Evolutionary conservation across 1,140 invertebrate species (phyloP).

Genomic region (Drosophila fuyamai): DNA sequence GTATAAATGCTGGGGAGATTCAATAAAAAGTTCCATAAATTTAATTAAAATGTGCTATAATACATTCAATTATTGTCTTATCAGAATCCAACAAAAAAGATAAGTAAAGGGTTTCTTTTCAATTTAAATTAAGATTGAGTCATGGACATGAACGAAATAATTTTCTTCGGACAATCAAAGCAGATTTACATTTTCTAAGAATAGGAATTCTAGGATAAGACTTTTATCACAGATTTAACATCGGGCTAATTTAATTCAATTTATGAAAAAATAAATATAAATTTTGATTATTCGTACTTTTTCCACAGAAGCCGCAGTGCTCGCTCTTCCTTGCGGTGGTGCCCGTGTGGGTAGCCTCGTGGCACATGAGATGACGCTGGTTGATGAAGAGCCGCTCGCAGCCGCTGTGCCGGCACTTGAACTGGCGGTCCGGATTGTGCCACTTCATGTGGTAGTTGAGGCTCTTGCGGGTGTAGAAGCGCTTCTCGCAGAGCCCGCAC

Average conservation of each 20-base stretch:
- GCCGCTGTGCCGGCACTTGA: slow-evolving; percentile 65
- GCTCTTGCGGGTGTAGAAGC: slow-evolving; percentile 77
- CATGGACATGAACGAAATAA: no score
- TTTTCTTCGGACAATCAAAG: no score
- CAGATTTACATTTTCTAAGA: no score
- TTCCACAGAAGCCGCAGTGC: slow-evolving; percentile 73
- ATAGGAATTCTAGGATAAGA: no score
- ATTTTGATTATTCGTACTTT: slow-evolving; percentile 39
- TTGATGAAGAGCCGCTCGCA: slow-evolving; percentile 79
- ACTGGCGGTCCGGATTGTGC: slow-evolving; percentile 75
- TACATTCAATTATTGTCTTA: no score
- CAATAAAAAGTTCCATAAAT: neutral
- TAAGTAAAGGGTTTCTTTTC: no score
- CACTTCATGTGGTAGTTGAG: slow-evolving; percentile 81
- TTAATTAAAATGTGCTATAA: neutral
- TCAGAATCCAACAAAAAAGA: no score
- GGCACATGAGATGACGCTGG: slow-evolving; percentile 72
- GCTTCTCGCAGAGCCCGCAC: slow-evolving; percentile 72
- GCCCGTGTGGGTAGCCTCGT: slow-evolving; percentile 73
- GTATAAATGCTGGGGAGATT: slow-evolving; percentile 67
- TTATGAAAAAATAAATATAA: no score
- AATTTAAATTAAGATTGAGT: no score
- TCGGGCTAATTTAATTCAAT: no score
- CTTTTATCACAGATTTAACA: no score
- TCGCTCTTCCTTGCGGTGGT: slow-evolving; percentile 69